Base-by-base conservation (phyloP, 2,113 vertebrate genomes). In the Mus spicilegus region DNA sequence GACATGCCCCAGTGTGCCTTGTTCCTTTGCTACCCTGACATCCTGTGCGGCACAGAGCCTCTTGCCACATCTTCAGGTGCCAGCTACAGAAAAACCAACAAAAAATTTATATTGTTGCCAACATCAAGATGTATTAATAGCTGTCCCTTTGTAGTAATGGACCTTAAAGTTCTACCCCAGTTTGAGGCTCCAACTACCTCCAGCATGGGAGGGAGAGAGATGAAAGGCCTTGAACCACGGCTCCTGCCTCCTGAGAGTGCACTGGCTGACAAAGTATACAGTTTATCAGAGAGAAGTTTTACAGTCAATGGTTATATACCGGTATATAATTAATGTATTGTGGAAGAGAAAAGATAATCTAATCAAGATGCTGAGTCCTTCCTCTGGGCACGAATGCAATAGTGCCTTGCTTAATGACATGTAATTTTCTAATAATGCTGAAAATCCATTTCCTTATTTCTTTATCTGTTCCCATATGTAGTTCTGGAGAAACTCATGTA, bases 401-500 rank as follows among this genome's bases (percentile, higher is more conserved):
- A 54, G 67, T 77, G 58, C 76, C 51, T 94, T 88, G 26, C 14
- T 87, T 92, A 86, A 91, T 67, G 65, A 95, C 93, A 92, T 92
- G 78, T 33, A 63, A 61, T 95, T 93, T 96, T 61, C 73, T 91
- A 82, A 93, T 95, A 91, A 87, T 87, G 56, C 63, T 36, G 22
- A 87, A 90, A 65, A 82, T 61, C 33, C 58, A 90, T 88, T 96
- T 92, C 93, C 93, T 93, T 95, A 19, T 95, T 93, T 84, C 54
- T 87, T 76, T 94, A 73, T 92, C 77, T 93, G 56, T 76, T 95
- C 26, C 10, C 36, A 4, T 42, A 65, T 75, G 73, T 73, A 46
- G 4, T 73, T 91, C 77, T 90, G 39, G 28, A 12, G 16, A 89
- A 95, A 49, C 24, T 96, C 61, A n/a, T 65, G 61, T 75, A 28